Base-by-base conservation (phyloP, 2,797 vertebrate genomes). In the Muscicapa comitata region DNA sequence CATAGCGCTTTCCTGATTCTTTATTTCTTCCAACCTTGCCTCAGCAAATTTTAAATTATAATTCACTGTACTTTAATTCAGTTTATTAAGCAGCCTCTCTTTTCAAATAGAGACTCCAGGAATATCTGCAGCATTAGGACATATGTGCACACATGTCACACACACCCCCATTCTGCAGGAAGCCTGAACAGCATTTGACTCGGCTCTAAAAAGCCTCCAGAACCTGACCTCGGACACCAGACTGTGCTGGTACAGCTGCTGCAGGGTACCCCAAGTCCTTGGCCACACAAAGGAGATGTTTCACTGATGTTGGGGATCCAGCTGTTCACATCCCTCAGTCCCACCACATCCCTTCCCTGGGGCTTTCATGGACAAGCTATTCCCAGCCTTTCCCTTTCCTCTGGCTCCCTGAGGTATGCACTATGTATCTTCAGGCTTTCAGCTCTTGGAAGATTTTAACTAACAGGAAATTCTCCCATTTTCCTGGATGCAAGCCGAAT, bases 381-480 rank as follows among this genome's bases (percentile, higher is more conserved):
- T 95, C 87, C 87, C 94, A 95, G 87, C 68, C 68, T 81, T 65
- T 51, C 43, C 72, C 35, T 14, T 88, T 90, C 55, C 65, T 76
- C 76, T 51, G 61, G 38, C 47, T 93, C 75, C 73, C 33, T 0
- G 26, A 92, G 54, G 51, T 89, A 95, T 40, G 33, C 17, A 6
- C 26, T 38, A 61, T 31, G 45, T 50, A 88, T 86, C 91, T 83
- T 28, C 75, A 89, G 65, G 59, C 65, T 83, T 67, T 71, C 42
- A 70, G 77, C 77, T 76, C 75, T 94, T 70, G 72, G 87, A 93
- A 72, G 82, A 72, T 72, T 86, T 88, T 53, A 93, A 68, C 93
- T 61, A 72, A 94, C 95, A 96, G 95, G 91, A 97, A 96, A 90
- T 88, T 81, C 76, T 93, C 76, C 75, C 24, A 10, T 86, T 95